Percentiles rank a stretch among this genome's conserved stretches.
phyloP scores from a whole-genome alignment of 1,140 invertebrate genomes.

The Drosophila repleta region DNA sequence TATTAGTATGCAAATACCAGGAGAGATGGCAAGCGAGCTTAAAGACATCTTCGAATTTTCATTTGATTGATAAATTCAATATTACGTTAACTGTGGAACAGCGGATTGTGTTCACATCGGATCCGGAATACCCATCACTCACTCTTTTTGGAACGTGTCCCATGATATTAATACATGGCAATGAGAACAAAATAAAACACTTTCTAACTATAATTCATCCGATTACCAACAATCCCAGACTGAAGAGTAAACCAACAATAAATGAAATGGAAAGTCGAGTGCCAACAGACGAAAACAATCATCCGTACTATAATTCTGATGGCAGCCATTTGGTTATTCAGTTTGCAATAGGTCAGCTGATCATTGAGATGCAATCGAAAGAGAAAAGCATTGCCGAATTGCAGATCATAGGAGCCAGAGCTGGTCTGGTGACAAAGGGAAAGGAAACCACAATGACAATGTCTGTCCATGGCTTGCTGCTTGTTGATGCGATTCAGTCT shows the following conservation, averaged over 20 bases:
- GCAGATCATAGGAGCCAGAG: slow-evolving; percentile 94
- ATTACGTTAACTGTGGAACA: slow-evolving; percentile 93
- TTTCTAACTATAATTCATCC: slow-evolving; percentile 84
- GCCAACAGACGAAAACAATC: slow-evolving; percentile 34
- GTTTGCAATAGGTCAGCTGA: slow-evolving; percentile 94
- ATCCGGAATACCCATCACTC: slow-evolving; percentile 93
- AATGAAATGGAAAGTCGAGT: slow-evolving; percentile 42
- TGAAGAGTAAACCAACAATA: slow-evolving; percentile 84
- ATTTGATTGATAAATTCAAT: slow-evolving; percentile 95
- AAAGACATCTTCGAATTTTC: slow-evolving; percentile 92
- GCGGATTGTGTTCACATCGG: slow-evolving; percentile 91
- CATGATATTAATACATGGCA: slow-evolving; percentile 94
- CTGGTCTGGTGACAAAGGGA: slow-evolving; percentile 88
- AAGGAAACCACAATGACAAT: slow-evolving; percentile 90
- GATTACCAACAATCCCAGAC: slow-evolving; percentile 68
- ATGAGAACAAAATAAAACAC: slow-evolving; percentile 92
- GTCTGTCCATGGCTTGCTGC: slow-evolving; percentile 94
- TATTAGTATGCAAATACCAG: slow-evolving; percentile 93
- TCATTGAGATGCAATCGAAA: slow-evolving; percentile 92
- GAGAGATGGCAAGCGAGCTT: slow-evolving; percentile 95
- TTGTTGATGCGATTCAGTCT: slow-evolving; percentile 97
- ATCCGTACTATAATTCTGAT: slow-evolving; percentile 51
- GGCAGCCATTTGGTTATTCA: slow-evolving; percentile 91
- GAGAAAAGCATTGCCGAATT: slow-evolving; percentile 95
- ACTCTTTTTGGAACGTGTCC: slow-evolving; percentile 93